These are phyloP conservation scores for Numenius phaeopus DNA, from an alignment of 2,797 vertebrate genomes.

Conservation along the genomic window DNA sequence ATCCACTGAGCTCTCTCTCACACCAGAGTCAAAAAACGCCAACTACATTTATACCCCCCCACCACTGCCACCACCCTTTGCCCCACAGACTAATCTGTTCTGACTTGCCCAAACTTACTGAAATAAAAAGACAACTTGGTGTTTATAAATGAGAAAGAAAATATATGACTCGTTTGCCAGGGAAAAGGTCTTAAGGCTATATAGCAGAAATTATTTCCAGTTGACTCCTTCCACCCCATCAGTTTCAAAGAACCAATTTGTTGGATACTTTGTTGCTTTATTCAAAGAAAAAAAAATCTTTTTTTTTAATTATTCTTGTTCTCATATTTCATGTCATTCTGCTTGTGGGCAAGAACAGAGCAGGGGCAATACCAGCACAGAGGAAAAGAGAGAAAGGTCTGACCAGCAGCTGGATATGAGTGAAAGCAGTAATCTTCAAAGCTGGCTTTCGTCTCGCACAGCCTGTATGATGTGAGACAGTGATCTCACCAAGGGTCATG, in stretches of 20 bases:
- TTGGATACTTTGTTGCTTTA: neutral
- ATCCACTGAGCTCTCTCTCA: neutral
- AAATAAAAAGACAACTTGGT: neutral
- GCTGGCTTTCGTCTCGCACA: neutral
- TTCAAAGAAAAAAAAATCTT: neutral
- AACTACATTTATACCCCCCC: fast-evolving
- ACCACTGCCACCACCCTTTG: neutral
- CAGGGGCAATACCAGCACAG: neutral
- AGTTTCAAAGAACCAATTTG: slow-evolving; percentile 35
- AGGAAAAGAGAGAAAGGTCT: neutral
- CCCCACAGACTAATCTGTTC: neutral
- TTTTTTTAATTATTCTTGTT: neutral
- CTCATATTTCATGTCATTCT: slow-evolving; percentile 2
- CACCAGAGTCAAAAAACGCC: neutral
- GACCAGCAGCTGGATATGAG: neutral
- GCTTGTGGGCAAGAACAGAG: neutral
- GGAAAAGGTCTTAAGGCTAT: slow-evolving; percentile 26
- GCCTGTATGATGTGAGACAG: fast-evolving
- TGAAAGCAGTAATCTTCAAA: neutral
- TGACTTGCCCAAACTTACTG: neutral
- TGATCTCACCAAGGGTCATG: neutral
- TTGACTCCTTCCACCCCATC: slow-evolving; percentile 11
- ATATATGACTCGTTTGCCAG: neutral
- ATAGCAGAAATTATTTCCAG: slow-evolving; percentile 27
- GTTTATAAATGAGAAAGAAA: slow-evolving; percentile 24